Percentiles rank a stretch among this genome's conserved stretches.
Evolutionary conservation across 1,140 invertebrate genomes (phyloP).

Genomic region (Drosophila navojoa): DNA sequence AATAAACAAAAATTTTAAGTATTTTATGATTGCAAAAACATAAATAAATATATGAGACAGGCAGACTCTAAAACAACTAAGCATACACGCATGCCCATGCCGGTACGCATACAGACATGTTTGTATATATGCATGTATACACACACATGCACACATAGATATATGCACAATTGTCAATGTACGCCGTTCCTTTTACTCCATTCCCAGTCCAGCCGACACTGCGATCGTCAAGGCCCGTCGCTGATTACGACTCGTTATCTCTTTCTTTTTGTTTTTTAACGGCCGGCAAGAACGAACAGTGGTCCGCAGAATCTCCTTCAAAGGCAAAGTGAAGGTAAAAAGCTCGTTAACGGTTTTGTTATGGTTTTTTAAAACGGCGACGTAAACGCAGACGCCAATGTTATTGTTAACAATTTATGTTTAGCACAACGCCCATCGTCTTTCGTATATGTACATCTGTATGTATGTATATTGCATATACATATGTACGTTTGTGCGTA

Average conservation of each 20-base stretch:
- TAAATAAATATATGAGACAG: too few species aligned
- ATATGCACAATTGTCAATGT: background rate
- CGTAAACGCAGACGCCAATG: conserved; percentile 20
- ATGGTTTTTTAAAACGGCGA: conserved; percentile 36
- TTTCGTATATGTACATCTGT: background rate
- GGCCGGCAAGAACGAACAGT: conserved; percentile 18
- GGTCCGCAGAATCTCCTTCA: conserved; percentile 37
- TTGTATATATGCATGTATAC: too few species aligned
- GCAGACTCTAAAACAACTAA: too few species aligned
- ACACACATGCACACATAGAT: background rate
- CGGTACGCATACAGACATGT: background rate
- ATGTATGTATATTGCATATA: conserved; percentile 6
- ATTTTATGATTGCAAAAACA: too few species aligned
- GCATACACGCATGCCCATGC: too few species aligned
- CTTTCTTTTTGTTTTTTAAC: conserved; percentile 13
- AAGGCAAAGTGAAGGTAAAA: conserved; percentile 30
- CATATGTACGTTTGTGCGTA: too few species aligned
- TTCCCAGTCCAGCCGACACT: background rate
- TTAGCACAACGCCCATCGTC: conserved; percentile 5
- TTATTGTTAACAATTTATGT: conserved; percentile 47
- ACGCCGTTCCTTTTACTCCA: background rate
- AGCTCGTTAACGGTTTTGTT: conserved; percentile 62
- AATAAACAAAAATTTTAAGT: too few species aligned
- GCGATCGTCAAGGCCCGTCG: conserved; percentile 9
- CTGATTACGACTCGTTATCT: conserved; percentile 7